Percentiles rank a stretch among this genome's conserved stretches.
Evolutionary conservation across 2,113 vertebrate species (phyloP).

Genomic region (Lampris megalopsis): DNA sequence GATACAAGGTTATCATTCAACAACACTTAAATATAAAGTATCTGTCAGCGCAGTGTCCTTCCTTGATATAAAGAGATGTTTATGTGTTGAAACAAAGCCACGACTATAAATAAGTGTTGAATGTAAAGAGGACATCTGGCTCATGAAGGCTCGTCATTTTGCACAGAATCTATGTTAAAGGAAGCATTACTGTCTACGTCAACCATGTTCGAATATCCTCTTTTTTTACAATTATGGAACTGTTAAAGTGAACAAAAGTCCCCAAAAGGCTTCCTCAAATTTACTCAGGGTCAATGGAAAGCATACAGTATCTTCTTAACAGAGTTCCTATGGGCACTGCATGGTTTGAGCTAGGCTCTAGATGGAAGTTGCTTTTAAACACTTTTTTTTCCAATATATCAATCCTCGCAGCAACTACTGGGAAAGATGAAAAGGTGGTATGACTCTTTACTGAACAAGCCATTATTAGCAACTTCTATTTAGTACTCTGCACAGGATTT

Average conservation of each 20-base stretch:
- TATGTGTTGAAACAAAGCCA: constrained; percentile 49
- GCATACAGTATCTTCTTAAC: constrained; percentile 32
- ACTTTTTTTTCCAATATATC: constrained; percentile 19
- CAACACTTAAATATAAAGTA: constrained; percentile 67
- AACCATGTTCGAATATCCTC: constrained; percentile 20
- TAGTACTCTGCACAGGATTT: constrained; percentile 6
- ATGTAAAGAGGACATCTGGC: constrained; percentile 39
- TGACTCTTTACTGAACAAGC: constrained; percentile 10
- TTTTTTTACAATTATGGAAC: constrained; percentile 37
- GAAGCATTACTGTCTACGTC: constrained; percentile 34
- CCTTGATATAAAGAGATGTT: constrained; percentile 59
- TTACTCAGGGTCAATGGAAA: constrained; percentile 3
- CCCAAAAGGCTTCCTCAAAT: constrained; percentile 26
- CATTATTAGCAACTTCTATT: constrained; percentile 6
- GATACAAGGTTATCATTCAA: constrained; percentile 72
- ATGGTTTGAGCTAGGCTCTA: constrained; percentile 1
- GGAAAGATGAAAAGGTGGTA: neutral
- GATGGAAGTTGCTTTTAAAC: constrained; percentile 22
- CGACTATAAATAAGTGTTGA: constrained; percentile 68
- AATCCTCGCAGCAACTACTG: constrained; percentile 17
- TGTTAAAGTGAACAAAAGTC: constrained; percentile 54
- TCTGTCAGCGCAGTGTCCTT: constrained; percentile 67
- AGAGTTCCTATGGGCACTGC: constrained; percentile 9
- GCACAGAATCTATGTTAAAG: constrained; percentile 40
- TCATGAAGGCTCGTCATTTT: constrained; percentile 42